Conservation (phyloP, 2,888 invertebrate genomes). For the Sinopyrophorus schimmeli region DNA sequence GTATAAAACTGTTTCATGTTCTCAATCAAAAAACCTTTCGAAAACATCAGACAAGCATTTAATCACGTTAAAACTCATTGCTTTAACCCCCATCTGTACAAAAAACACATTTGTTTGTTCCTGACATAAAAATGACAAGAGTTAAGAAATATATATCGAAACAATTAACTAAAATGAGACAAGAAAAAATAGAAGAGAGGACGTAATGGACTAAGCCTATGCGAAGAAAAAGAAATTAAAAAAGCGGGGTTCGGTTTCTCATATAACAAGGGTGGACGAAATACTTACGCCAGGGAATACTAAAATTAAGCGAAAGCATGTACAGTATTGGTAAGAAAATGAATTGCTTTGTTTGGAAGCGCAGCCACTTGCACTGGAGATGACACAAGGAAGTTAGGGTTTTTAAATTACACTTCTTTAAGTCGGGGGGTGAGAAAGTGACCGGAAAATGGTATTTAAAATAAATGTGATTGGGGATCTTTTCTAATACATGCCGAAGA, state of each 20-base stretch:
- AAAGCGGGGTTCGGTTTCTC: constrained; percentile 39
- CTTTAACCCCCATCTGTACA: too few species aligned
- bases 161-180: constrained; percentile 51
- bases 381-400: constrained; percentile 43
- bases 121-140: constrained; percentile 38
- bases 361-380: constrained; percentile 37
- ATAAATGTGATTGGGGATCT: constrained; percentile 52
- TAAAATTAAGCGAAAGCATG: constrained; percentile 27
- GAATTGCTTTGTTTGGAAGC: constrained; percentile 31
- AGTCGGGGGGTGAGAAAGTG: constrained; percentile 43
- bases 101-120: constrained; percentile 23
- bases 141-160: constrained; percentile 48
- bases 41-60: too few species aligned
- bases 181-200: constrained; percentile 48
- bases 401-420: constrained; percentile 51
- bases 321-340: constrained; percentile 22
- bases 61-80: too few species aligned
- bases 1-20: too few species aligned
- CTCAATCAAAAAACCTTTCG: too few species aligned
- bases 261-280: constrained; percentile 33
- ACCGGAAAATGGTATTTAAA: constrained; percentile 51
- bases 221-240: constrained; percentile 50
- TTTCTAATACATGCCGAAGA: constrained; percentile 42
- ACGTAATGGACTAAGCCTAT: constrained; percentile 45
- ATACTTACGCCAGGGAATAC: constrained; percentile 29